phyloP scores from a whole-genome alignment of 2,888 invertebrate species.

The Alviniconcha strummeri region DNA sequence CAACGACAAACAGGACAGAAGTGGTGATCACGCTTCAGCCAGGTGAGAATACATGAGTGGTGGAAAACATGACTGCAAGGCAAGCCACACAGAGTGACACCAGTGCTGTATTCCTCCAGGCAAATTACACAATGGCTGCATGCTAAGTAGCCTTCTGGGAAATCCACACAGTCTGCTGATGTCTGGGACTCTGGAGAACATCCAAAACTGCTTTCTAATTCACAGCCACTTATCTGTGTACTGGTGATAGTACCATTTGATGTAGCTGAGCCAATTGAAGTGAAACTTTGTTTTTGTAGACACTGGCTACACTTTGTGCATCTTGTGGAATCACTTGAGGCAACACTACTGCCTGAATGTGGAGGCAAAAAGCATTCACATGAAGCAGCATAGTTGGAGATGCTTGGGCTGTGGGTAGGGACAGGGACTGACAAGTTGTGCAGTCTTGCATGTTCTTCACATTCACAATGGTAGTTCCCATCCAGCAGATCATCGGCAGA shows the following conservation, averaged over 20 bases:
- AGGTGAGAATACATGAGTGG: conserved; percentile 75
- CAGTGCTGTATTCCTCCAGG: conserved; percentile 73
- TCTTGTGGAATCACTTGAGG: neutral
- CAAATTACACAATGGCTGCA: conserved; percentile 76
- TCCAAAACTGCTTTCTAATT: neutral
- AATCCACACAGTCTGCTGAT: conserved; percentile 11
- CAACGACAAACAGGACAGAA: conserved; percentile 77
- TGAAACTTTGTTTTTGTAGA: neutral
- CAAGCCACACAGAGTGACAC: conserved; percentile 74
- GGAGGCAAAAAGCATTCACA: too few species aligned
- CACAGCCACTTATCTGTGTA: neutral
- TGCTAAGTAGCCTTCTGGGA: conserved; percentile 70
- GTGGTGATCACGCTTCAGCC: conserved; percentile 76
- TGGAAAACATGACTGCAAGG: conserved; percentile 77
- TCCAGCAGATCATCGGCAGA: conserved; percentile 47
- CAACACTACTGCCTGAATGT: too few species aligned
- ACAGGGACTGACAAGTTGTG: neutral
- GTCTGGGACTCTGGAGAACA: neutral
- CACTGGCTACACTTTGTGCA: neutral
- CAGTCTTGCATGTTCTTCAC: conserved; percentile 3
- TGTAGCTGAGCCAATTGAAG: neutral
- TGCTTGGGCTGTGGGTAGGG: neutral
- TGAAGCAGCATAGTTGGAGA: neutral
- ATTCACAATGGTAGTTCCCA: conserved; percentile 55
- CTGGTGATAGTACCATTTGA: neutral